These are phyloP conservation scores for Margaritifera margaritifera DNA, from an alignment of 2,888 invertebrate species.

Conservation along the genomic window DNA sequence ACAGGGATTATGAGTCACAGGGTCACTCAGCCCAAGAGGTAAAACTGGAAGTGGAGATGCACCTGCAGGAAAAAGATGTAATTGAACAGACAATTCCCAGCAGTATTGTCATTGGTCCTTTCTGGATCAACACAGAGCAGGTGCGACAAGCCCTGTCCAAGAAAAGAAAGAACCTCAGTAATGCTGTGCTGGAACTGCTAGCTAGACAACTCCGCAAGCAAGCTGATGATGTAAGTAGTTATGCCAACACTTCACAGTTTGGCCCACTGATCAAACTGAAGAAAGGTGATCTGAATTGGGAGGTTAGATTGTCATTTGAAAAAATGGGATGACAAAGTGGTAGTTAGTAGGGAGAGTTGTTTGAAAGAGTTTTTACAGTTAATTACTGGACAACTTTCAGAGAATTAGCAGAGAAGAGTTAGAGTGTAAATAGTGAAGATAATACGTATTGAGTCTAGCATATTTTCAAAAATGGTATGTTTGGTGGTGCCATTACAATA, in stretches of 20 bases:
- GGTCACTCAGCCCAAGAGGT: constrained; percentile 82
- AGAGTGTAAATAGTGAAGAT: no score
- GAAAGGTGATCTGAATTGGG: background rate
- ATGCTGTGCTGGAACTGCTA: constrained; percentile 82
- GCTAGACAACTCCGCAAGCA: constrained; percentile 80
- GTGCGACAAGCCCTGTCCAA: constrained; percentile 81
- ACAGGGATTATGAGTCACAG: constrained; percentile 71
- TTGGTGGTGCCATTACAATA: no score
- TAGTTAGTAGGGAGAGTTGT: background rate
- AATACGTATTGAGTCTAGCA: no score
- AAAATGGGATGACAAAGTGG: background rate
- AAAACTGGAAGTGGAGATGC: constrained; percentile 81
- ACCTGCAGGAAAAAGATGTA: constrained; percentile 80
- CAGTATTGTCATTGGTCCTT: constrained; percentile 85
- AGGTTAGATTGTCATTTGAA: background rate
- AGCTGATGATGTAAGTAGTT: constrained; percentile 79
- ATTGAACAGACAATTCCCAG: constrained; percentile 82
- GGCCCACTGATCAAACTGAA: background rate
- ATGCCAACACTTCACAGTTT: no score
- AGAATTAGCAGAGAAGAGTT: background rate
- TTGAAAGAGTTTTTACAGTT: background rate
- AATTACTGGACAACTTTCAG: background rate
- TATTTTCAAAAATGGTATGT: no score
- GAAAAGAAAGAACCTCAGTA: constrained; percentile 82
- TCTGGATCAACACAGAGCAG: constrained; percentile 80